These are phyloP conservation scores for Polyploca ridens DNA, from an alignment of 2,888 invertebrate genomes.

Conservation along the genomic window DNA sequence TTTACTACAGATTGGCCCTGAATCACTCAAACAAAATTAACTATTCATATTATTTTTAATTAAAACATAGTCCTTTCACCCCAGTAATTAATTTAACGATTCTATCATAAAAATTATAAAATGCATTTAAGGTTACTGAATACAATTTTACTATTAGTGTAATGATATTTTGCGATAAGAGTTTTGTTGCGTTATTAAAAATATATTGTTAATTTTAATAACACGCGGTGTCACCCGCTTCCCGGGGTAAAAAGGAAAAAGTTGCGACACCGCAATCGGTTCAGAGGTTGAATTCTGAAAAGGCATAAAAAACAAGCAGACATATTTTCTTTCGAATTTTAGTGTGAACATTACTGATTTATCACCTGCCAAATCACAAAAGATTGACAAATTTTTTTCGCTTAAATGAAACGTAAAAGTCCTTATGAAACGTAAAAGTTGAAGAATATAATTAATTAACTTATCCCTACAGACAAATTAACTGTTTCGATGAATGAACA, in stretches of 20 bases:
- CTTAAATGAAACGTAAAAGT: too few species aligned
- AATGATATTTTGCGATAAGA: neutral
- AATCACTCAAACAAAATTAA: neutral
- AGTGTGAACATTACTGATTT: too few species aligned
- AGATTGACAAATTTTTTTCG: too few species aligned
- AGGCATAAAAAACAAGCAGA: too few species aligned
- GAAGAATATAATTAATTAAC: constrained; percentile 21
- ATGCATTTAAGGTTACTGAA: constrained; percentile 24
- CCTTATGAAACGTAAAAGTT: too few species aligned
- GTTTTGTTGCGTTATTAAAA: neutral
- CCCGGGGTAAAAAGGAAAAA: too few species aligned
- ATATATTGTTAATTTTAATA: neutral
- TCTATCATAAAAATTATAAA: constrained; percentile 26
- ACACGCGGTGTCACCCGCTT: too few species aligned
- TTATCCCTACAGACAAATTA: constrained; percentile 24
- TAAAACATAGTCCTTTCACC: neutral
- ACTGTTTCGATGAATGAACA: constrained; percentile 32
- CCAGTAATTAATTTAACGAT: constrained; percentile 17
- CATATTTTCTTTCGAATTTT: too few species aligned
- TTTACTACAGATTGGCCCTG: neutral
- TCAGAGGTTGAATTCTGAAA: too few species aligned
- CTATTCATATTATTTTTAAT: neutral
- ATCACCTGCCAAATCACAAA: too few species aligned
- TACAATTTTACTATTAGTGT: constrained; percentile 21
- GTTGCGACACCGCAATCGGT: too few species aligned